These are phyloP conservation scores for Vombatus ursinus DNA, from an alignment of 2,113 vertebrate genomes.

Conservation along the genomic window DNA sequence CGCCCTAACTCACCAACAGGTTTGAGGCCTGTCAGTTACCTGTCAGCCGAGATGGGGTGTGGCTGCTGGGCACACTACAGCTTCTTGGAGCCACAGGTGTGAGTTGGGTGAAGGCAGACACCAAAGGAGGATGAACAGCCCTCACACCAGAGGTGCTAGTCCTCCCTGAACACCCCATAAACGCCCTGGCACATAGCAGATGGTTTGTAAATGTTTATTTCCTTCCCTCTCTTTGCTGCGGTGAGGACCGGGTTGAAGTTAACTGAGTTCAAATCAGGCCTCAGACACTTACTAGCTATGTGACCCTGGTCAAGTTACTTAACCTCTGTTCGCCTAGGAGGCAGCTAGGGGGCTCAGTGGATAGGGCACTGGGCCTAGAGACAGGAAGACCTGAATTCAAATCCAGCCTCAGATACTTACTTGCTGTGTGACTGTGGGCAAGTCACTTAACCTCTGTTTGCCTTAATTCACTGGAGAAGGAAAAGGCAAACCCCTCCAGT, in stretches of 20 bases:
- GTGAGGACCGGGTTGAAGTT: no score
- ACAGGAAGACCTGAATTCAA: neutral
- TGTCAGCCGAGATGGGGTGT: neutral
- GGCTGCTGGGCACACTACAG: neutral
- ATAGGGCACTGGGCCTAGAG: no score
- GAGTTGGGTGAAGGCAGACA: neutral
- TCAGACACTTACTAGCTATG: neutral
- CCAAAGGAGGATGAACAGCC: neutral
- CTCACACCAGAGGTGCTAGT: neutral
- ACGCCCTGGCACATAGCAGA: no score
- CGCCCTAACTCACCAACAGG: neutral
- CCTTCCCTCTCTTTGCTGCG: no score
- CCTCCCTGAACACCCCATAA: no score
- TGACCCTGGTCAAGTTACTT: neutral
- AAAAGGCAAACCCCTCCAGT: neutral
- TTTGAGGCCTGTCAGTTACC: neutral
- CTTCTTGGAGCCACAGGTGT: neutral
- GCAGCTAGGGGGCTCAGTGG: no score
- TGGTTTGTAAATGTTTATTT: no score
- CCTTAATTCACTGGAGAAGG: neutral
- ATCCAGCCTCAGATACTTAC: neutral
- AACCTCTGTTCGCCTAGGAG: neutral
- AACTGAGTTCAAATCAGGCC: neutral
- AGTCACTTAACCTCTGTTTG: neutral
- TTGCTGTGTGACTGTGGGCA: neutral